Conservation (phyloP, 1,140 invertebrate species). For the Caenorhabditis briggsae region DNA sequence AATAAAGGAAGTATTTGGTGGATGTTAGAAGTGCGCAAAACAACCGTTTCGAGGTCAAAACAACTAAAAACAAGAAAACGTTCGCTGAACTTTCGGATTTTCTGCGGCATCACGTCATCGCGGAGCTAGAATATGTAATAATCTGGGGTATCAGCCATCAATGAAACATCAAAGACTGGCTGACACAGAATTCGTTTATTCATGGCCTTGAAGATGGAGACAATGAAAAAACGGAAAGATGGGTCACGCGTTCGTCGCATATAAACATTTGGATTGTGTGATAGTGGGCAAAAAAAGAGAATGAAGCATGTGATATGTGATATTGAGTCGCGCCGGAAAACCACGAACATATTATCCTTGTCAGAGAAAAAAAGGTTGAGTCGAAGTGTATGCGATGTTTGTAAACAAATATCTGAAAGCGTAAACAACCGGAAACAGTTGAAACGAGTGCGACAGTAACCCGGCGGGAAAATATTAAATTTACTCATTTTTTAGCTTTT, state of each 20-base stretch:
- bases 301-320: conserved; percentile 23
- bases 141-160: neutral
- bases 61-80: neutral
- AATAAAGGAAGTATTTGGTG: neutral
- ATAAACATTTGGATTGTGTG: conserved; percentile 9
- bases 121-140: neutral
- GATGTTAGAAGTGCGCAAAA: neutral
- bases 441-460: too few relatives aligned
- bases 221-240: too few relatives aligned
- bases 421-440: too few relatives aligned
- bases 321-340: neutral
- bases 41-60: conserved; percentile 32
- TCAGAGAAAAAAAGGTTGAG: neutral
- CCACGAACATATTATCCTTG: neutral
- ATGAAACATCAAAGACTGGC: neutral
- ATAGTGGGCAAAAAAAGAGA: neutral
- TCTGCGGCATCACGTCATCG: neutral
- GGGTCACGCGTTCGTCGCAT: neutral
- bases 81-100: neutral
- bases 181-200: conserved; percentile 19
- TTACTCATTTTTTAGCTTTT: too few relatives aligned
- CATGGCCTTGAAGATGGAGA: neutral
- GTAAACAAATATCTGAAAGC: too few relatives aligned
- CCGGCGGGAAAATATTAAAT: too few relatives aligned
- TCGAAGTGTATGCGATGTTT: too few relatives aligned